Base-by-base conservation (phyloP, 1,140 invertebrate species). In the Proctacanthus coquilletti region DNA sequence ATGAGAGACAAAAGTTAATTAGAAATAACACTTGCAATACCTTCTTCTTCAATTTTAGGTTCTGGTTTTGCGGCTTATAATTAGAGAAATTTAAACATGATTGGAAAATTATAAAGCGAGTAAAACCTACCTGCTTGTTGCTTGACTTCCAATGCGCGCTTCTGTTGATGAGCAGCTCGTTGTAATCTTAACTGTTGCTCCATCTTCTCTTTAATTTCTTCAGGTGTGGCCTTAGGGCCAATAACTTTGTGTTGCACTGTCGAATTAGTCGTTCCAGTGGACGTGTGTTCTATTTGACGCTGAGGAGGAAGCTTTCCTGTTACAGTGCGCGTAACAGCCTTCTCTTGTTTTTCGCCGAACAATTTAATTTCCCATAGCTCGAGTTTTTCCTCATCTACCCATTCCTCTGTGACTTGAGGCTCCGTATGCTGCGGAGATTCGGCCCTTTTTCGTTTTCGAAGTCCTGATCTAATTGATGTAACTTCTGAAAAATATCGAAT, bases 281-380 rank as follows among this genome's bases (percentile, higher is more conserved):
- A 45, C 2, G 51, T 36, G 9, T 32, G 25, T 18, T 63, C 44
- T 36, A 45, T 14, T 49, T 56, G 53, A 0, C 48, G 42, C 34
- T 63, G 44, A 57, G 65, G 39, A 44, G 78, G 77, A 36, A 72
- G 64, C 43, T 74, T 75, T 29, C 77, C 77, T 1, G 80, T 80
- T 13, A 76, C 67, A 44, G 79, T 75, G 51, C 80, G 74, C 50
- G 80, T 81, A 52, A 80, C 74, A 57, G 77, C 58, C 25, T 65
- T 63, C 37, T 71, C 66, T 39, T 72, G 71, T 65, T 80, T 84
- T 57, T 97, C 92, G 21, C 86, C 86, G 61, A 93, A 97, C 45
- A 86, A 83, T 52, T 88, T 87, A 27, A 97, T 94, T 65, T 97
- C 92, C 91, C 92, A 97, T 1, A 97, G 55, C 57, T 97, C 92